Evolutionary conservation across 1,140 invertebrate genomes (phyloP).

Genomic region (Apis cerana): DNA sequence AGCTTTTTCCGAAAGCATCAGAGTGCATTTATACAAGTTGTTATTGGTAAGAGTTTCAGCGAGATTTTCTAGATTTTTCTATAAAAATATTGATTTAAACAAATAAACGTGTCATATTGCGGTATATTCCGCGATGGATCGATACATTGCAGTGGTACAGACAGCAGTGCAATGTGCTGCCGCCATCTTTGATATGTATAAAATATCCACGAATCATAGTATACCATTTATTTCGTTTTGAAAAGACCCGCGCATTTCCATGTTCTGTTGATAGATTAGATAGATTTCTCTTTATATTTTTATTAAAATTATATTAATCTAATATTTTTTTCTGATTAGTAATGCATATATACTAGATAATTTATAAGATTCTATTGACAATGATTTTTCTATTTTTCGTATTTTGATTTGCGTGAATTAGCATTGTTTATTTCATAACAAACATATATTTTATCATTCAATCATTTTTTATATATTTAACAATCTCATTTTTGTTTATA

Average conservation of each 20-base stretch:
- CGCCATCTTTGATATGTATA: constrained; percentile 39
- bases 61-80: background rate
- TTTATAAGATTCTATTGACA: constrained; percentile 35
- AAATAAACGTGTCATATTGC: constrained; percentile 65
- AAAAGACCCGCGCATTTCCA: constrained; percentile 47
- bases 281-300: constrained; percentile 1
- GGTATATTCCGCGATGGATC: constrained; percentile 55
- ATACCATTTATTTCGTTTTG: constrained; percentile 27
- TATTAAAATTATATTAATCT: constrained; percentile 17
- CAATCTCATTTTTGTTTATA: background rate
- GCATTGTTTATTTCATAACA: background rate
- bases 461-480: constrained; percentile 1
- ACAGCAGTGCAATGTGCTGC: constrained; percentile 34
- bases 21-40: constrained; percentile 82
- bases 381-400: background rate
- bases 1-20: constrained; percentile 77
- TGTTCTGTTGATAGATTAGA: background rate
- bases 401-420: constrained; percentile 18
- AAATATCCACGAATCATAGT: constrained; percentile 36
- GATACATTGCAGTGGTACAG: constrained; percentile 58
- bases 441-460: background rate
- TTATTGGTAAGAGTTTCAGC: constrained; percentile 79
- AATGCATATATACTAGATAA: constrained; percentile 63
- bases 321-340: constrained; percentile 60
- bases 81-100: constrained; percentile 40